Percentiles rank a stretch among this genome's conserved stretches.
Conservation (phyloP, 2,888 invertebrate species). For the Polylopha cassiicola region DNA sequence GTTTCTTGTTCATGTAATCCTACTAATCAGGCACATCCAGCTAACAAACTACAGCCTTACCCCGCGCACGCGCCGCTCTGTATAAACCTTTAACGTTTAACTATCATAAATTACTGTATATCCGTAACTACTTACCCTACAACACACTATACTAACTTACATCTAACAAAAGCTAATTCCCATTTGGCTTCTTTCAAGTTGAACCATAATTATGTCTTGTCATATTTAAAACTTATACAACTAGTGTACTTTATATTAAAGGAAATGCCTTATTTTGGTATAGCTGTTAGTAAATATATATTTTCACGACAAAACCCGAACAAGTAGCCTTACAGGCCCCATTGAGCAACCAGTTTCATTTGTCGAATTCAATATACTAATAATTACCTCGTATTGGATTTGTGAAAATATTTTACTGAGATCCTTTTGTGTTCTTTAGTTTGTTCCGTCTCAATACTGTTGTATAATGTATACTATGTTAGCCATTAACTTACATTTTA, state of each 20-base stretch:
- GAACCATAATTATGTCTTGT: constrained; percentile 75
- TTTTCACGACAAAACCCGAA: constrained; percentile 31
- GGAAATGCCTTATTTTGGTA: constrained; percentile 70
- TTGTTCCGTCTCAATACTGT: constrained; percentile 62
- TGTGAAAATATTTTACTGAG: constrained; percentile 65
- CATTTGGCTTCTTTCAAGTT: constrained; percentile 78
- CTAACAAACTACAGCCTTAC: constrained; percentile 60
- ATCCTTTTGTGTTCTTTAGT: constrained; percentile 62
- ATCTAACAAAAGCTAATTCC: constrained; percentile 61
- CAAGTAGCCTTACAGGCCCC: constrained; percentile 29
- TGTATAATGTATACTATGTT: constrained; percentile 40
- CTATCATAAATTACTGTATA: constrained; percentile 39
- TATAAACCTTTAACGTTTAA: constrained; percentile 33
- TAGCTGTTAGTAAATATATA: constrained; percentile 48
- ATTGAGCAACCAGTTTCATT: constrained; percentile 33
- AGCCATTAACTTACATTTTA: constrained; percentile 33
- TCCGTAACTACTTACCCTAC: constrained; percentile 28
- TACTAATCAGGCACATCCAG: constrained; percentile 59
- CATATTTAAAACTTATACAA: constrained; percentile 32
- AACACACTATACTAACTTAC: constrained; percentile 40
- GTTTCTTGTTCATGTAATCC: constrained; percentile 46
- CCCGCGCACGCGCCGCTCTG: constrained; percentile 31
- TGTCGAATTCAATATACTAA: constrained; percentile 13
- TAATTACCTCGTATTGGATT: constrained; percentile 39
- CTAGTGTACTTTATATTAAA: constrained; percentile 46